Evolutionary conservation across 2,797 vertebrate species (phyloP).

Genomic region (Psittacula echo): DNA sequence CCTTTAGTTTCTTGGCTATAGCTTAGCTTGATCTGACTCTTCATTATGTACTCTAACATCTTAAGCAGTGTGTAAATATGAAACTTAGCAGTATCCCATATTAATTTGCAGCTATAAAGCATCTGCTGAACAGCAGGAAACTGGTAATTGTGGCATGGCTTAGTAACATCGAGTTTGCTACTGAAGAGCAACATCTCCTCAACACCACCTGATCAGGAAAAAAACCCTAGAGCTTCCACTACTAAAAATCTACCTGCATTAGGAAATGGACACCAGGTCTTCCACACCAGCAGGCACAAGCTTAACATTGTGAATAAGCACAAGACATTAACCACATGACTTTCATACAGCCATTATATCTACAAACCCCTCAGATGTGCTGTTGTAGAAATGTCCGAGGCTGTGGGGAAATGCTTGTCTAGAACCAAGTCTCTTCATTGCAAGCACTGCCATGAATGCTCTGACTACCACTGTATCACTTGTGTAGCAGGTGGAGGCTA

Average conservation of each 20-base stretch:
- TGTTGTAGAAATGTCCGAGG: not conserved
- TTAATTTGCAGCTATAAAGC: not conserved
- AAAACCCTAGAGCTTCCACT: not conserved
- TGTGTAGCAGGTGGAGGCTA: not conserved
- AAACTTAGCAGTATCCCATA: not conserved
- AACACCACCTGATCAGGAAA: not conserved
- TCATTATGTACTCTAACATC: not conserved
- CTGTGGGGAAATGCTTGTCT: not conserved
- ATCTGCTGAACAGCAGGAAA: not conserved
- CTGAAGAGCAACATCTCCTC: not conserved
- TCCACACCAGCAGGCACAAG: not conserved
- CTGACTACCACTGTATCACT: not conserved
- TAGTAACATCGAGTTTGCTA: fast-evolving
- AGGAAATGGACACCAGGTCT: not conserved
- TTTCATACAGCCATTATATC: not conserved
- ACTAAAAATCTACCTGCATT: not conserved
- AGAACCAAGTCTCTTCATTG: not conserved
- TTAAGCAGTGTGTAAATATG: not conserved
- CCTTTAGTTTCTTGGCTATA: not conserved
- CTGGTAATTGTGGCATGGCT: not conserved
- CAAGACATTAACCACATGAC: not conserved
- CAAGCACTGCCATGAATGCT: not conserved
- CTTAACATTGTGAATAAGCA: not conserved
- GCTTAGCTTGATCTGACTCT: not conserved
- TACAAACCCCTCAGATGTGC: not conserved